Base-by-base conservation (phyloP, 2,113 vertebrate species). In the Microtus oregoni region DNA sequence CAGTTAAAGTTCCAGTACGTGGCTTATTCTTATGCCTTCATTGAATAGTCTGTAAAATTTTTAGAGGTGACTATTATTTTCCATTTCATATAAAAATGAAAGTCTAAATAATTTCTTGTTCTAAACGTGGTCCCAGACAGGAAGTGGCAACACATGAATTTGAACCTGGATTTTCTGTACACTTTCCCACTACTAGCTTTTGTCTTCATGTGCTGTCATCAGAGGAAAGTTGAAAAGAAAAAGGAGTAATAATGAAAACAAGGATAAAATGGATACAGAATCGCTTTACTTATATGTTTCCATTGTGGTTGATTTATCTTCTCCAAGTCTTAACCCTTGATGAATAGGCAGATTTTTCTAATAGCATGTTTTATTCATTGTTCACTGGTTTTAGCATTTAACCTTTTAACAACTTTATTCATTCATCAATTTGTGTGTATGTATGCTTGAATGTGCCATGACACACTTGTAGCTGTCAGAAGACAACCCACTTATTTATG, bases 51-150 rank as follows among this genome's bases (percentile, higher is more conserved):
- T 20, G n/a, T 32, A 55, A 8, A 89, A 89, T 30, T 61, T 88
- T 85, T 52, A 38, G 41, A 44, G 81, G 38, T 90, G 87, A 96
- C 70, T 91, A 79, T 44, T 55, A 92, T 92, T 94, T 97, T 24
- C 72, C 28, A 73, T 90, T 95, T 58, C 73, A 91, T 19, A 58
- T 7, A 75, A 63, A 68, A 75, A 93, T 22, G 24, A 35, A 91
- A 35, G 47, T 4, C 35, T 24, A 73, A 89, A 44, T 20, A 85
- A 90, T 82, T 35, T 20, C 7, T 44, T 10, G 8, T 94, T 38
- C 65, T 91, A 1, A 83, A 75, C 32, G 58, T 35, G 38, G 63
- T 79, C 26, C 58, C 70, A 94, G 79, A 0, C 28, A 72, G 35
- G 17, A 72, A 78, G 24, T 65, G 41, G 13, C 67, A n/a, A 28